Conservation (phyloP, 2,113 vertebrate species). For the Anser cygnoides region DNA sequence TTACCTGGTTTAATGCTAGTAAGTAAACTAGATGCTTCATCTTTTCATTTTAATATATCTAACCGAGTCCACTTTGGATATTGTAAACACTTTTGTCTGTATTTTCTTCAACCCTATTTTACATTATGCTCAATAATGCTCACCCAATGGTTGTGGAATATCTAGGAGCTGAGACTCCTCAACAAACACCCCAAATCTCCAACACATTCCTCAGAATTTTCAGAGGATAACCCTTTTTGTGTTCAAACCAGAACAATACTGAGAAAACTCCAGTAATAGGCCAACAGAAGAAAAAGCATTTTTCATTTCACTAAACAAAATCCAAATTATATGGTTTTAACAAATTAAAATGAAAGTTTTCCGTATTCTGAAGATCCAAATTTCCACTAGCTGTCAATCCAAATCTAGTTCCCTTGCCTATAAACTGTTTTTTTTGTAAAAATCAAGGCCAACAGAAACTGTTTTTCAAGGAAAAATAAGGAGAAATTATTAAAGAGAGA, state of each 20-base stretch:
- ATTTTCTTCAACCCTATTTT: not conserved
- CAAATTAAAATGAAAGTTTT: not conserved
- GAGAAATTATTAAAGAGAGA: not conserved
- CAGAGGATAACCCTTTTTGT: not conserved
- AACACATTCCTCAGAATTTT: constrained; percentile 12
- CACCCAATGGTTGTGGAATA: not conserved
- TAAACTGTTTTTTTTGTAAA: not conserved
- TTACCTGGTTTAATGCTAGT: not conserved
- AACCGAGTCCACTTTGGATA: not conserved
- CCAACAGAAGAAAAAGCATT: not conserved
- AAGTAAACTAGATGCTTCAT: not conserved
- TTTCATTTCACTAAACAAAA: not conserved
- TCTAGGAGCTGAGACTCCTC: not conserved
- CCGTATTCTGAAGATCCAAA: not conserved
- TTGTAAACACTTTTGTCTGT: not conserved
- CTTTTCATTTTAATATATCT: not conserved
- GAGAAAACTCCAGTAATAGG: not conserved
- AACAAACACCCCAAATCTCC: not conserved
- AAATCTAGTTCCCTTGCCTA: not conserved
- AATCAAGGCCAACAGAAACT: not conserved
- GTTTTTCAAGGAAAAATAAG: not conserved
- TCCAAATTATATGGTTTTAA: not conserved
- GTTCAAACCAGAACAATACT: not conserved
- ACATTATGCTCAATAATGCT: not conserved
- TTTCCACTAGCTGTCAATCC: not conserved